A percentile compares a stretch with the other conserved stretches of the same genome.
phyloP scores from a whole-genome alignment of 2,888 invertebrate genomes.

The Oxyteleia sp. region DNA sequence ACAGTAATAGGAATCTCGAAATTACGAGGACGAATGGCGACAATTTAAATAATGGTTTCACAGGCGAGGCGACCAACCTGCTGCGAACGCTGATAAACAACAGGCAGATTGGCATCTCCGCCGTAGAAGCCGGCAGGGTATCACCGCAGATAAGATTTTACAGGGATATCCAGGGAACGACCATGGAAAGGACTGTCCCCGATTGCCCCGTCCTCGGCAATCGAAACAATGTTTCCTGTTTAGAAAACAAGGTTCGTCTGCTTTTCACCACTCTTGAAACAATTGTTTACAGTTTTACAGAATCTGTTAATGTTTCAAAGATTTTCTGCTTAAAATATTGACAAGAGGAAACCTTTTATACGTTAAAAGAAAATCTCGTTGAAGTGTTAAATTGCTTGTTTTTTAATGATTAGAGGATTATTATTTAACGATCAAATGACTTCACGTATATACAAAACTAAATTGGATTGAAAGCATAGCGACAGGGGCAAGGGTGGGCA shows the following conservation, averaged over 20 bases:
- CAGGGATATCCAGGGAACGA: conserved; percentile 89
- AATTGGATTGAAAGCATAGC: no score
- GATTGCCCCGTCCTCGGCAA: conserved; percentile 85
- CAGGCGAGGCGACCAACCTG: conserved; percentile 92
- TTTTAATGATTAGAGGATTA: no score
- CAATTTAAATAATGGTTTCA: conserved; percentile 84
- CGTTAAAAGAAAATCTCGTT: no score
- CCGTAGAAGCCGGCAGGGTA: conserved; percentile 81
- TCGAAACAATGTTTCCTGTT: conserved; percentile 83
- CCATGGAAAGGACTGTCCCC: conserved; percentile 88
- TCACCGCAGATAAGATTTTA: conserved; percentile 89
- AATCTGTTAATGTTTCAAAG: no score
- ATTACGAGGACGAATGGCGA: conserved; percentile 86
- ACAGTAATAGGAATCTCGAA: conserved; percentile 86
- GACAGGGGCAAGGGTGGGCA: no score
- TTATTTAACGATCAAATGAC: no score
- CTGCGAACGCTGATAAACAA: conserved; percentile 93
- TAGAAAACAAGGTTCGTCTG: conserved; percentile 86
- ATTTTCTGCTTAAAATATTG: no score
- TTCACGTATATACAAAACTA: no score
- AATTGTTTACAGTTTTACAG: no score
- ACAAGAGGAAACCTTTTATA: no score
- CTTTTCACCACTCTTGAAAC: no score
- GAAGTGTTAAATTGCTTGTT: no score
- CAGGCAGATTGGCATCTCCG: conserved; percentile 91